A percentile compares a stretch with the other conserved stretches of the same genome.
phyloP scores from a whole-genome alignment of 2,797 vertebrate species.

The Chaenodraco wilsoni region DNA sequence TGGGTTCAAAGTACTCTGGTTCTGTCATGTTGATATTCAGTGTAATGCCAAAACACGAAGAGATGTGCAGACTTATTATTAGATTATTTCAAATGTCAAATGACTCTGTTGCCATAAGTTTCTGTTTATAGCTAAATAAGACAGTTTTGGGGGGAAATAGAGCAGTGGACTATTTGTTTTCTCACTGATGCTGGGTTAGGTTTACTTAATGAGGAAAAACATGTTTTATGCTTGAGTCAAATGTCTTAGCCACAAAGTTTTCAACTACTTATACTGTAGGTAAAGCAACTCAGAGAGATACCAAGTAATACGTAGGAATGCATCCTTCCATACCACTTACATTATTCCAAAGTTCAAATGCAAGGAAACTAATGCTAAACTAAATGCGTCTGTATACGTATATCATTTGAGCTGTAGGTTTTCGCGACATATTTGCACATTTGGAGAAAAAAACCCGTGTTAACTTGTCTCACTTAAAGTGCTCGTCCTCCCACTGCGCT shows the following conservation, averaged over 20 bases:
- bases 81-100: not conserved
- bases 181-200: not conserved
- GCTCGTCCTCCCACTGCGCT: constrained; percentile 11
- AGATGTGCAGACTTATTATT: not conserved
- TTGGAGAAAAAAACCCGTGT: not conserved
- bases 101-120: not conserved
- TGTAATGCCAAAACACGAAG: constrained; percentile 4
- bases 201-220: not conserved
- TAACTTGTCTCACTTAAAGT: constrained; percentile 9
- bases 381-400: not conserved
- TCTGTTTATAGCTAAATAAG: constrained; percentile 7
- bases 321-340: not conserved
- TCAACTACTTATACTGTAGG: not conserved
- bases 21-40: constrained; percentile 25
- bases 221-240: not conserved
- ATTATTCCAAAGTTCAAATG: not conserved
- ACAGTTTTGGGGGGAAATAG: not conserved
- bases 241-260: not conserved
- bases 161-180: not conserved
- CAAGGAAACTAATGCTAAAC: constrained; percentile 2
- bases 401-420: not conserved
- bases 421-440: constrained; percentile 11
- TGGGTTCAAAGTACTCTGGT: constrained; percentile 10
- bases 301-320: not conserved
- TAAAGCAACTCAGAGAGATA: not conserved